phyloP scores from a whole-genome alignment of 2,113 vertebrate genomes.

The Elanus axillaris region DNA sequence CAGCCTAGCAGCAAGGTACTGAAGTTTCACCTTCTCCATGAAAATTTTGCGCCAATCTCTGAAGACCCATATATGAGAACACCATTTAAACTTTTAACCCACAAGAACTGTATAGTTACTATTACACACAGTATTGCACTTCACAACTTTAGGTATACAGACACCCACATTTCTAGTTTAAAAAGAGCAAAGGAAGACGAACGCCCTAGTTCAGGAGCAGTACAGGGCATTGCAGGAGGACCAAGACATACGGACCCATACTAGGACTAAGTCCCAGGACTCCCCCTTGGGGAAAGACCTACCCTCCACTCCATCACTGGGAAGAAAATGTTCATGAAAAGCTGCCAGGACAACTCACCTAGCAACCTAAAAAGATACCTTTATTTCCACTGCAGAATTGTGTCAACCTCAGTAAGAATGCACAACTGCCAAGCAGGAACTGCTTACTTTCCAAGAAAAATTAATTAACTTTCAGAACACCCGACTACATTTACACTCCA shows the following conservation, averaged over 20 bases:
- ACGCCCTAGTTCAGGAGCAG: background rate
- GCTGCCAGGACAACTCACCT: background rate
- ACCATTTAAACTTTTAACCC: background rate
- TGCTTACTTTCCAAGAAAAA: background rate
- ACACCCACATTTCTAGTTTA: background rate
- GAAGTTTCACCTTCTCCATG: background rate
- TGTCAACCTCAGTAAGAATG: background rate
- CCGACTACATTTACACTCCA: background rate
- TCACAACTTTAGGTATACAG: background rate
- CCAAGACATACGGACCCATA: rapidly evolving
- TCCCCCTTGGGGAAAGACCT: background rate
- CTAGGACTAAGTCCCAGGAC: background rate
- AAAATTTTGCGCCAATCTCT: background rate
- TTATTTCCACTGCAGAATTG: background rate
- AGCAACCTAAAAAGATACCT: background rate
- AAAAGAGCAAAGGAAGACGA: background rate
- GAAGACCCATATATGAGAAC: background rate
- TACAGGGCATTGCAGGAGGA: background rate
- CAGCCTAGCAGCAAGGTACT: background rate
- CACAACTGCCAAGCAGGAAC: rapidly evolving
- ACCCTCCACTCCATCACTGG: background rate
- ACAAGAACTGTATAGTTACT: background rate
- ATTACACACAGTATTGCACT: background rate
- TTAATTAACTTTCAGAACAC: background rate
- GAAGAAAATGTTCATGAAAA: background rate